A percentile compares a stretch with the other conserved stretches of the same genome.
Conservation (phyloP, 2,113 vertebrate genomes). For the Uropsilus gracilis region DNA sequence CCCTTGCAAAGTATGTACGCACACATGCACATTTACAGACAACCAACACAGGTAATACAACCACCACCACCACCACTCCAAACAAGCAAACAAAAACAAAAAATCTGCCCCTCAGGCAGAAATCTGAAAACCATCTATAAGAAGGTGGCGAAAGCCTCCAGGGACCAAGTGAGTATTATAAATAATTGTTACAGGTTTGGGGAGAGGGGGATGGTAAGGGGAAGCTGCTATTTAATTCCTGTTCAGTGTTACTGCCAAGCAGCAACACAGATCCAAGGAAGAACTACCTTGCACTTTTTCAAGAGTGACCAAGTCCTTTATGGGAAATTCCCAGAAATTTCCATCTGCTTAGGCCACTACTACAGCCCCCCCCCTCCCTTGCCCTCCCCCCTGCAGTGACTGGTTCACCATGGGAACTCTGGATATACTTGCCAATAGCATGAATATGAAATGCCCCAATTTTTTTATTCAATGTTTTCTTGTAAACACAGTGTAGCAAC, state of each 20-base stretch:
- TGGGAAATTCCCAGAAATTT: background rate
- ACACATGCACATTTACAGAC: background rate
- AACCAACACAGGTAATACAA: background rate
- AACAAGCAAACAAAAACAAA: background rate
- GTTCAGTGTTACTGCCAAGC: background rate
- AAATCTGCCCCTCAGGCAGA: background rate
- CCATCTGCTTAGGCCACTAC: background rate
- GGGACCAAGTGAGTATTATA: constrained; percentile 46
- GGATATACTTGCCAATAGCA: background rate
- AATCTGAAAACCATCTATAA: background rate
- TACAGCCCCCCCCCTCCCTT: background rate
- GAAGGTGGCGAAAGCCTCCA: background rate
- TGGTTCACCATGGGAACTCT: background rate
- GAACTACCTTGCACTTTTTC: background rate
- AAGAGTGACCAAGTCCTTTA: background rate
- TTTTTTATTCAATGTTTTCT: background rate
- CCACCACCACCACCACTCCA: background rate
- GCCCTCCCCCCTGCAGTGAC: background rate
- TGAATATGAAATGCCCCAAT: background rate
- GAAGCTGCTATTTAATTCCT: background rate
- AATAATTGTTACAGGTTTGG: constrained; percentile 46
- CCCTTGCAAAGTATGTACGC: accelerated
- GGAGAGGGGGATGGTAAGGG: too few relatives aligned
- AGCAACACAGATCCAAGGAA: background rate
- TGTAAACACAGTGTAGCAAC: background rate